phyloP scores from a whole-genome alignment of 1,140 invertebrate genomes.

The Drosophila albomicans region DNA sequence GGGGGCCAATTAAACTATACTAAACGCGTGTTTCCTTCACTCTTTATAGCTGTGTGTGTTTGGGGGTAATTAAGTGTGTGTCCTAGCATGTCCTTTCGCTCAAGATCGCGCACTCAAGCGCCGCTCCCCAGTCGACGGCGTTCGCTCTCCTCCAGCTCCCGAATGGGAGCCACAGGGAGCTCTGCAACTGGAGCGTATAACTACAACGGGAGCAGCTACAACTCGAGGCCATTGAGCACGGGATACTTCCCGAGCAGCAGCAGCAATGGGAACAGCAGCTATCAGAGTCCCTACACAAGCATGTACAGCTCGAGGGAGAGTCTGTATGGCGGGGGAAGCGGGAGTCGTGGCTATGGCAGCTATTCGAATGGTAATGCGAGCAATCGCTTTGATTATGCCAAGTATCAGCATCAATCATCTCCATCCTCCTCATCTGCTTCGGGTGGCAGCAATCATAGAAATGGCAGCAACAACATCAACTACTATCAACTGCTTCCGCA shows the following conservation, averaged over 20 bases:
- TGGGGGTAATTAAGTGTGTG: not conserved
- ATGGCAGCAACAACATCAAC: conserved; percentile 51
- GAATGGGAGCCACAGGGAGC: conserved; percentile 44
- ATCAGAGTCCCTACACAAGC: conserved; percentile 82
- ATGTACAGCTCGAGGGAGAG: conserved; percentile 79
- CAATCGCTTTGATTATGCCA: conserved; percentile 74
- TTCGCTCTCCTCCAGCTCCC: conserved; percentile 77
- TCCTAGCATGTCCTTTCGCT: conserved; percentile 82
- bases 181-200: conserved; percentile 48
- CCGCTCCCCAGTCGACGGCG: conserved; percentile 72
- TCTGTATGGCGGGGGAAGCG: conserved; percentile 68
- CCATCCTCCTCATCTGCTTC: conserved; percentile 47
- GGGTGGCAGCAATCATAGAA: conserved; percentile 45
- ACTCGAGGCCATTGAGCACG: conserved; percentile 70
- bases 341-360: conserved; percentile 15
- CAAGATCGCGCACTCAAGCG: conserved; percentile 79
- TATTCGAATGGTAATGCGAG: conserved; percentile 73
- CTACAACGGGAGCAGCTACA: conserved; percentile 71
- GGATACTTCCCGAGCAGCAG: conserved; percentile 69
- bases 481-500: conserved; percentile 56
- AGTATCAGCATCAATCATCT: conserved; percentile 58
- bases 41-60: conserved; percentile 16
- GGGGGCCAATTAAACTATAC: conserved; percentile 26
- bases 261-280: conserved; percentile 53
- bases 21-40: conserved; percentile 28